Evolutionary conservation across 2,888 invertebrate genomes (phyloP).

Genomic region (Busseola fusca): DNA sequence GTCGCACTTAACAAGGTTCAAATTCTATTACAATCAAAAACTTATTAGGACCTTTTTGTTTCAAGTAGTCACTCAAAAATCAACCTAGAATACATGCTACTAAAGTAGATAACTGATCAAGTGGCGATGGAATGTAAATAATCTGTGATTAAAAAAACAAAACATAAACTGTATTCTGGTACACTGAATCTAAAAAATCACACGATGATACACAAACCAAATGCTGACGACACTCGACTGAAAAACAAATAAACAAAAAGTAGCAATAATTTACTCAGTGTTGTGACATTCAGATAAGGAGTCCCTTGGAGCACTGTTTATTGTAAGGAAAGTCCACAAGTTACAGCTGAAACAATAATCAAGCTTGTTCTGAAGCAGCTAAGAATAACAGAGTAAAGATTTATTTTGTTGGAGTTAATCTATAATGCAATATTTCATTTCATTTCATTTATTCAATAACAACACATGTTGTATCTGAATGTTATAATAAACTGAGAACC

Average conservation of each 20-base stretch:
- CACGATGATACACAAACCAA: conserved; percentile 34
- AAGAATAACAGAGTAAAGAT: conserved; percentile 3
- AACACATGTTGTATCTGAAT: no score
- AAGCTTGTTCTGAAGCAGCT: conserved; percentile 17
- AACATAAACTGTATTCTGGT: not conserved
- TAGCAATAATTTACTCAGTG: conserved; percentile 57
- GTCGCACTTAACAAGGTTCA: no score
- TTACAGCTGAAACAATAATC: conserved; percentile 54
- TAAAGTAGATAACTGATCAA: no score
- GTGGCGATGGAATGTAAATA: no score
- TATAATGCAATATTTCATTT: not conserved
- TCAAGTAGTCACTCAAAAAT: no score
- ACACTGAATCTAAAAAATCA: not conserved
- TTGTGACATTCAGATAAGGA: conserved; percentile 61
- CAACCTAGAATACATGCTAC: no score
- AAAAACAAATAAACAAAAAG: conserved; percentile 57
- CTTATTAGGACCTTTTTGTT: no score
- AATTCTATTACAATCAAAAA: no score
- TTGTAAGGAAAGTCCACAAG: conserved; percentile 28
- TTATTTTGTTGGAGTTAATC: not conserved
- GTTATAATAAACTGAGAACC: no score
- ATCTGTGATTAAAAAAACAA: conserved; percentile 21
- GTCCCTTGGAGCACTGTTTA: conserved; percentile 43
- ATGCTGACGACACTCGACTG: conserved; percentile 22
- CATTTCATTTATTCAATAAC: no score